Evolutionary conservation across 2,888 invertebrate genomes (phyloP), one percentile per base, ranked within the genome.

Genomic region (Palloptera scutellata): DNA sequence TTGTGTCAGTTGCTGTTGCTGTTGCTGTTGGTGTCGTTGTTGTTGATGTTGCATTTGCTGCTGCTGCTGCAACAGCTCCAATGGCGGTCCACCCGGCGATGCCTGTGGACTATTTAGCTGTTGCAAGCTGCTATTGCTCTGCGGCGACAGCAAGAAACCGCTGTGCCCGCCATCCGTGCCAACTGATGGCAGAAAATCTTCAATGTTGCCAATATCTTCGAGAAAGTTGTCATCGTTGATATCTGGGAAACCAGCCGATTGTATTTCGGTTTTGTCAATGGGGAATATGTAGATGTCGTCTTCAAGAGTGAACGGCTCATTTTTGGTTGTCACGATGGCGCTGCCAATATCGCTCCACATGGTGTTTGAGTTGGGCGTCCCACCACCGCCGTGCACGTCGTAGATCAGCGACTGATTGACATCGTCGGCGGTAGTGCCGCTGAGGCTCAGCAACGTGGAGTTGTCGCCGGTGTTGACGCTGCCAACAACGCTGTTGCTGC

Each of bases 251-350:
- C 94, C 94, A 0, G 94, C 92, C 4, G 92, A 79, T 83, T 93
- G 91, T 76, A 95, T 92, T 85, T 95, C 95, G 51, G 92, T 90
- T 85, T 94, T 93, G 83, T 95, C 95, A 64, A 94, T 93, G 87
- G 94, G 91, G 82, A 95, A 94, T 77, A 94, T 94, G 80, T 94
- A 95, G 81, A 94, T 94, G 81, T 95, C 95, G 78, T 95, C 94
- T 78, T 95, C 94, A 89, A 93, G 91, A 83, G 90, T 91, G 77
- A 91, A 90, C 12, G 90, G 86, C 76, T 91, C 91, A 61, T 82
- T 75, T 77, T 85, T 85, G 64, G 84, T 83, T 54, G 85, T 79
- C 6, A 86, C 86, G 73, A 86, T 83, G 71, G 84, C 82, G 74
- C 79, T 82, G 71, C 81, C 81, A 51, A 85, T 83, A 66, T 83